Evolutionary conservation across 2,888 invertebrate genomes (phyloP).

Genomic region (Cremastobaeus sp.): DNA sequence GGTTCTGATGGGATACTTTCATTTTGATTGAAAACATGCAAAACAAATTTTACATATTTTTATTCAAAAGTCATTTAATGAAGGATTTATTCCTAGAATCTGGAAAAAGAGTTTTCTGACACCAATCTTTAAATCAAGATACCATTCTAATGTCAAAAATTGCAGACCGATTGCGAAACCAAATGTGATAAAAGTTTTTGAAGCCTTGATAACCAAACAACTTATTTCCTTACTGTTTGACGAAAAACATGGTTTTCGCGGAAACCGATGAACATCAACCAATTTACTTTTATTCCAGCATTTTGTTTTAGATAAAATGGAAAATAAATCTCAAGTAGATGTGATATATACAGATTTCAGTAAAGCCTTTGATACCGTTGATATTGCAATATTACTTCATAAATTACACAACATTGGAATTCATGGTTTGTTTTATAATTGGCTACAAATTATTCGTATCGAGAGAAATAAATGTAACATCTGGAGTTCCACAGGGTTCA

Average conservation of each 20-base stretch:
- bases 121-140: not conserved
- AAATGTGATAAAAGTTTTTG: not conserved
- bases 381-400: not conserved
- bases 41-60: not conserved
- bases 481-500: not conserved
- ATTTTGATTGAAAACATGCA: not conserved
- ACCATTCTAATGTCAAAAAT: not conserved
- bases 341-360: not conserved
- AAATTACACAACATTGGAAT: not conserved
- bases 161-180: not conserved
- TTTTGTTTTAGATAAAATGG: not conserved
- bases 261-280: not conserved
- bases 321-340: too few relatives aligned
- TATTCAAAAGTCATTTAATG: not conserved
- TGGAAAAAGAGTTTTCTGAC: not conserved
- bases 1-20: not conserved
- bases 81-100: not conserved
- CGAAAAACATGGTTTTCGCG: not conserved
- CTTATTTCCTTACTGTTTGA: not conserved
- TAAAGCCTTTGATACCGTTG: not conserved
- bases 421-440: not conserved
- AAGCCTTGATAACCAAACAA: not conserved
- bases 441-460: not conserved
- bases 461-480: not conserved
- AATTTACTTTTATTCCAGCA: not conserved